These are phyloP conservation scores for Operophtera brumata DNA, from an alignment of 2,888 invertebrate species.

Conservation along the genomic window DNA sequence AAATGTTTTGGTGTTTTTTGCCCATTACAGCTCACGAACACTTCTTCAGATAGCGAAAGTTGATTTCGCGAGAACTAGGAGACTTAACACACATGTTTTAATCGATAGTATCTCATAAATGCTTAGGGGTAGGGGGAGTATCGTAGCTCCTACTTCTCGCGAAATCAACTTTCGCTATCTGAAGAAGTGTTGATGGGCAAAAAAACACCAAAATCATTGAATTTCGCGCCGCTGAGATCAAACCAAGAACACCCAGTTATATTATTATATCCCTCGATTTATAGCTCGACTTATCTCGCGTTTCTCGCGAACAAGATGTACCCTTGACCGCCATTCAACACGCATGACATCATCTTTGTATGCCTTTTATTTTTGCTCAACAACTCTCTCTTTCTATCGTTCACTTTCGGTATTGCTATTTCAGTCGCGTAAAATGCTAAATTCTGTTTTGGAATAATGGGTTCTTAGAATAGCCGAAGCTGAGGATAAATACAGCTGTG, in stretches of 20 bases:
- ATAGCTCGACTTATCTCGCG: slow-evolving; percentile 29
- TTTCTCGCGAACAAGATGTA: slow-evolving; percentile 44
- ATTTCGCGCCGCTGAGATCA: too few species aligned
- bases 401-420: slow-evolving; percentile 16
- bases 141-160: too few species aligned
- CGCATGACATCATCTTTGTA: slow-evolving; percentile 68
- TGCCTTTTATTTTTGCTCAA: slow-evolving; percentile 24
- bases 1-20: too few species aligned
- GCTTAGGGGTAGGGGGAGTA: too few species aligned
- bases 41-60: too few species aligned
- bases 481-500: background rate
- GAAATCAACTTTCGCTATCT: too few species aligned
- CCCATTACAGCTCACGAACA: too few species aligned
- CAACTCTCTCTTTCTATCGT: slow-evolving; percentile 23
- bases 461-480: slow-evolving; percentile 10
- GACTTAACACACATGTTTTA: too few species aligned
- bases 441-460: slow-evolving; percentile 2
- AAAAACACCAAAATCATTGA: too few species aligned
- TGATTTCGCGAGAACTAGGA: too few species aligned
- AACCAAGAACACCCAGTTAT: slow-evolving; percentile 4
- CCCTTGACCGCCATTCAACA: slow-evolving; percentile 74
- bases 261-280: background rate
- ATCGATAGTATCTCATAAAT: too few species aligned
- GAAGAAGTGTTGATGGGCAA: too few species aligned
- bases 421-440: slow-evolving; percentile 16